phyloP scores from a whole-genome alignment of 2,113 vertebrate species.

The Tamias sibiricus region DNA sequence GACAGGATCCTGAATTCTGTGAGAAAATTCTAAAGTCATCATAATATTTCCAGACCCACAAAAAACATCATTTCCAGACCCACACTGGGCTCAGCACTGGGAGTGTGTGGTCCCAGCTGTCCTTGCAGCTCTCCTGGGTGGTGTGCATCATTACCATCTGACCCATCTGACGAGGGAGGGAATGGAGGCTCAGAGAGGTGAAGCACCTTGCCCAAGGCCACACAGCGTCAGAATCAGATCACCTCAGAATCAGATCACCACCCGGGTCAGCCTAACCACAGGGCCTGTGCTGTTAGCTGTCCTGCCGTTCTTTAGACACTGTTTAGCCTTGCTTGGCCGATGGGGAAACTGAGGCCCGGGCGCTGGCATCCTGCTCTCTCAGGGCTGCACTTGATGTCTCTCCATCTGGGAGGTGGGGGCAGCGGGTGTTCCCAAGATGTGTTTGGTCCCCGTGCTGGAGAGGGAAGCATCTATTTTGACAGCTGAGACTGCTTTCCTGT shows the following conservation, averaged over 20 bases:
- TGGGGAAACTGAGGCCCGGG: background rate
- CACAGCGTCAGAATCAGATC: background rate
- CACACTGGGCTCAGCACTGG: background rate
- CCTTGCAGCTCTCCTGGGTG: background rate
- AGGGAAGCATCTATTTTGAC: slow-evolving; percentile 65
- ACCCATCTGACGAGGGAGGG: background rate
- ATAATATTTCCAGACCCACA: background rate
- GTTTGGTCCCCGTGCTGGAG: background rate
- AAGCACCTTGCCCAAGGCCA: background rate
- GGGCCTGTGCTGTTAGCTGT: background rate
- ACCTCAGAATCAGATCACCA: background rate
- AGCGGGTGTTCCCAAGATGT: background rate
- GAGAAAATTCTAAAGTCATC: slow-evolving; percentile 46
- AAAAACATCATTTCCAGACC: background rate
- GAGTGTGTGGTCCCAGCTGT: background rate
- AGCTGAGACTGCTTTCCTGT: slow-evolving; percentile 66
- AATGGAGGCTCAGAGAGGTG: background rate
- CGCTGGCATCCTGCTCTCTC: background rate
- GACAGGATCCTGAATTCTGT: slow-evolving; percentile 34
- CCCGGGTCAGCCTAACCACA: background rate
- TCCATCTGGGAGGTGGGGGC: background rate
- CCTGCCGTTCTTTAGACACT: background rate
- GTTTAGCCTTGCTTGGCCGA: background rate
- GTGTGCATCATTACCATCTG: background rate
- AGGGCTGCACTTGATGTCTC: background rate